Evolutionary conservation across 1,140 invertebrate species (phyloP).

Genomic region (Capitella teleta): DNA sequence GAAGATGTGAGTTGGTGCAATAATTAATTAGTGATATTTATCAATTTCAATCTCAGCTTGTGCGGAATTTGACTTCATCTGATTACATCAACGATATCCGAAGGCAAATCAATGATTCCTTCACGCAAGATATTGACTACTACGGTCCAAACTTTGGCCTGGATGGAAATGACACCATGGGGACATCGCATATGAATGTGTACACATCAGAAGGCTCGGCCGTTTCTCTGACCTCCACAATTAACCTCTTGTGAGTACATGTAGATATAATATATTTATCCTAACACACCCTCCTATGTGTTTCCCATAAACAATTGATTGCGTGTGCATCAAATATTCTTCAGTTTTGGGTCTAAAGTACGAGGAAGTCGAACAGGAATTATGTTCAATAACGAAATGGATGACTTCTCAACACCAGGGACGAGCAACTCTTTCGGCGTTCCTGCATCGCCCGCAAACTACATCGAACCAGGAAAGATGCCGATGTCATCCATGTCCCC

Average conservation of each 20-base stretch:
- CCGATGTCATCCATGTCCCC: conserved; percentile 88
- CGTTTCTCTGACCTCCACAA: conserved; percentile 82
- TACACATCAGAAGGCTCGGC: conserved; percentile 79
- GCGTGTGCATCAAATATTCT: background rate
- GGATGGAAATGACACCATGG: conserved; percentile 30
- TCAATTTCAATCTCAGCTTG: conserved; percentile 7
- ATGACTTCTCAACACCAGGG: conserved; percentile 78
- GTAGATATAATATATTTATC: too few species aligned
- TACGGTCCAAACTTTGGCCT: conserved; percentile 13
- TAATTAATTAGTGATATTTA: too few species aligned
- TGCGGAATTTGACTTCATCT: conserved; percentile 48
- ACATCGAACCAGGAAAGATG: conserved; percentile 65
- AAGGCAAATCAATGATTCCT: conserved; percentile 51
- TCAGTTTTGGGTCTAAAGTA: conserved; percentile 41
- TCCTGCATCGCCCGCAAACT: conserved; percentile 63
- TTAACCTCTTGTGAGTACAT: conserved; percentile 85
- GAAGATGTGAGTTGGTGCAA: conserved; percentile 34
- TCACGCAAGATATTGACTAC: conserved; percentile 47
- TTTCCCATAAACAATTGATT: too few species aligned
- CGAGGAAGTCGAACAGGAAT: conserved; percentile 66
- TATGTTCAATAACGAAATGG: conserved; percentile 86
- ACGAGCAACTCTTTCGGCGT: conserved; percentile 61
- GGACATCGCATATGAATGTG: conserved; percentile 82
- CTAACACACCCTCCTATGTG: too few species aligned
- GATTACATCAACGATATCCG: conserved; percentile 52